Evolutionary conservation across 1,140 invertebrate species (phyloP), one percentile per base, ranked within the genome.

Genomic region (Belonocnema kinseyi): DNA sequence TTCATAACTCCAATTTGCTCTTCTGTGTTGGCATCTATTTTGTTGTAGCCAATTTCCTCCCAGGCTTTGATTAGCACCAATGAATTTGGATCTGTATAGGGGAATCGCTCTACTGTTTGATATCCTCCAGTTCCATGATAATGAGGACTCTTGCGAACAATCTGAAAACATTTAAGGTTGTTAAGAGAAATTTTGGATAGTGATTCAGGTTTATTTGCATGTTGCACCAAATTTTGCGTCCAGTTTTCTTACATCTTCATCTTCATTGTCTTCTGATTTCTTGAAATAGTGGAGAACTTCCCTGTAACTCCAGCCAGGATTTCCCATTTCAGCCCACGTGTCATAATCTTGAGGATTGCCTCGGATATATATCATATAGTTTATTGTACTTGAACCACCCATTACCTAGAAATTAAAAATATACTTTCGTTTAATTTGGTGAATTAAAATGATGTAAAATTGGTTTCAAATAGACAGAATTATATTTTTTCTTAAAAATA

Each of bases 321-420:
- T 95, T 7, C 95, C 95, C 19, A 87, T 72, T 46, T 91, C 90
- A 10, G 92, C 93, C 96, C 96, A 96, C 12, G 91, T 83, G 83
- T 96, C 92, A 85, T 94, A 96, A 85, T 96, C 94, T 8, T 84
- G 84, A 5, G 88, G 91, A 86, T 95, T 93, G 0, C 94, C 95
- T 77, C 95, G 86, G 0, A 94, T 92, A 85, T 95, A 96, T 54
- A 94, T 93, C 94, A 96, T 94, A 50, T 93, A 93, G 84, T 95
- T 95, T 12, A 95, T 89, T 5, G 92, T 91, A 50, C 93, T 94
- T 16, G 93, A 93, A 10, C 94, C 95, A 52, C 94, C 94, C 90
- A 89, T 87, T 21, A 86, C 89, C 88, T 87, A 19, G 26, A 61
- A 81, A 73, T 77, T 52, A 17, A 53, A 50, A 71, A 50, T 10